Evolutionary conservation across 2,797 vertebrate genomes (phyloP), one percentile per base, ranked within the genome.

Genomic region (Labroides dimidiatus): DNA sequence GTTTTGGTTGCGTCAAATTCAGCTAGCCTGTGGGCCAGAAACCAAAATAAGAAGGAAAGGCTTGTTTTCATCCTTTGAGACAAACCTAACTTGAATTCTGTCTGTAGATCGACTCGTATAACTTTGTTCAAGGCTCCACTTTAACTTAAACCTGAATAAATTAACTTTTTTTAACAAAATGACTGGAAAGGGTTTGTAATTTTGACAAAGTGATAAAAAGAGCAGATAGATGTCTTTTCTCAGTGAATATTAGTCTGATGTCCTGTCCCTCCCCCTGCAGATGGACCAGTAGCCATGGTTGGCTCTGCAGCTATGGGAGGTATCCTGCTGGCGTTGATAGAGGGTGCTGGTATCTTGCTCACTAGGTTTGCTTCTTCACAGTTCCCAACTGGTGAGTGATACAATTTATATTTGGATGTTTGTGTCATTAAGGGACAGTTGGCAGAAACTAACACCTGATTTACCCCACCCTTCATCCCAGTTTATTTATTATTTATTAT

Each of bases 281-380:
- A 98, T 60, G 97, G 98, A 44, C 96, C 98, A 0, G 91, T 98
- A 53, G 97, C 97, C 79, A 99, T 99, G 97, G 93, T 97, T 0
- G 98, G 98, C 21, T 99, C 98, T 24, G 98, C 97, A 0, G 96
- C 97, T 0, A 97, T 99, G 97, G 98, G 98, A 42, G 98, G 98
- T 21, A 95, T 99, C 78, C 94, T 99, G 48, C 92, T 99, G 67
- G 97, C 96, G 4, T 92, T 99, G 72, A 99, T 99, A 36, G 98
- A 99, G 91, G 98, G 98, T 10, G 97, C 97, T 64, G 97, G 98
- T 41, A 99, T 99, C 84, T 83, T 99, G 43, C 85, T 99, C 19
- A 98, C 96, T 1, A 94, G 97, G 76, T 99, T 98, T 82, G 96
- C 97, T 21, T 99, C 97, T 60, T 90, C 96, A 43, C 97, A 99